Percentiles rank a stretch among this genome's conserved stretches.
Conservation (phyloP, 2,888 invertebrate species). For the Julus scandinavius region DNA sequence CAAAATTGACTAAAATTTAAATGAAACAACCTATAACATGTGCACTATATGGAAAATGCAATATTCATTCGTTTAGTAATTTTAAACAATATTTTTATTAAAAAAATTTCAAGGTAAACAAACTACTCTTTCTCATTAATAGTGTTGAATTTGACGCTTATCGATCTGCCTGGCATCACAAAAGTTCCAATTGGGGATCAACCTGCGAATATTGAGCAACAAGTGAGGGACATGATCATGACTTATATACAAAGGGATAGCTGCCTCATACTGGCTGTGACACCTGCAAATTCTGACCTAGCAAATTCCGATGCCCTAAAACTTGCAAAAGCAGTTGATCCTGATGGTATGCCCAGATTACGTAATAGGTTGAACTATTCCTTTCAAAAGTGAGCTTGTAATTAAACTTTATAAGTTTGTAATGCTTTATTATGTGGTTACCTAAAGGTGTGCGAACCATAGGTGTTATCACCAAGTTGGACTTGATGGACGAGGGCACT, state of each 20-base stretch:
- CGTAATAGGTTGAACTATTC: no score
- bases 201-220: conserved; percentile 92
- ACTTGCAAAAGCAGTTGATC: conserved; percentile 97
- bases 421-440: conserved; percentile 64
- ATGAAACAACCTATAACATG: no score
- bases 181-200: conserved; percentile 99
- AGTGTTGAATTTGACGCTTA: conserved; percentile 89
- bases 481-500: conserved; percentile 68
- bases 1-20: no score
- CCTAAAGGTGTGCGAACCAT: conserved; percentile 63
- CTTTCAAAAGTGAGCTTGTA: no score
- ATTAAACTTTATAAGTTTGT: no score
- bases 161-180: conserved; percentile 95
- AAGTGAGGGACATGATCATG: conserved; percentile 93
- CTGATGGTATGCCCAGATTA: no score
- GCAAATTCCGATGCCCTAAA: conserved; percentile 99
- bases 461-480: conserved; percentile 68
- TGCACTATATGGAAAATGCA: no score
- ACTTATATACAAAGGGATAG: conserved; percentile 94
- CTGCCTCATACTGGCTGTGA: conserved; percentile 95
- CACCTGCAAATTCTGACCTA: conserved; percentile 97
- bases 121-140: no score
- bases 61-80: no score
- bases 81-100: no score
- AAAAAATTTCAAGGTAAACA: no score